These are phyloP conservation scores for Ascaphus truei DNA, from an alignment of 2,113 vertebrate species.

Conservation along the genomic window DNA sequence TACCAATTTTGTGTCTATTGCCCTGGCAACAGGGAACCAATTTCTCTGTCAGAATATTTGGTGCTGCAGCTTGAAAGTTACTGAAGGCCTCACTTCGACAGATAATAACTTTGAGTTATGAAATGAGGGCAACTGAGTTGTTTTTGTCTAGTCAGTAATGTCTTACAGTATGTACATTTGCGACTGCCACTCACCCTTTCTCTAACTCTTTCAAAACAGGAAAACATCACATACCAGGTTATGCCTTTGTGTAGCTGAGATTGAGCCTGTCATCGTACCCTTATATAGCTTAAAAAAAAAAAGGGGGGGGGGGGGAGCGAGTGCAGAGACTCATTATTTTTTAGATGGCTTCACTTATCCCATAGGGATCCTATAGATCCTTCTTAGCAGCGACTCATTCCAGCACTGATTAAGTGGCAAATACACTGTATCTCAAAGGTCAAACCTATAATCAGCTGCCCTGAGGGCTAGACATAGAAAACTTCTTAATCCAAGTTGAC, in stretches of 20 bases:
- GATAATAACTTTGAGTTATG: constrained; percentile 37
- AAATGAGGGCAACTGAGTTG: constrained; percentile 44
- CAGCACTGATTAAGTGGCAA: constrained; percentile 75
- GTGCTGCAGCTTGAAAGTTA: constrained; percentile 44
- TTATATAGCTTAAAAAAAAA: constrained; percentile 63
- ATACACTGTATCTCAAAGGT: constrained; percentile 74
- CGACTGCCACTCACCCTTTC: constrained; percentile 32
- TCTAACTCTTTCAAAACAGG: constrained; percentile 34
- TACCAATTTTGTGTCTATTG: constrained; percentile 55
- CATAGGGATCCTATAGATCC: constrained; percentile 64
- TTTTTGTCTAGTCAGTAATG: constrained; percentile 40
- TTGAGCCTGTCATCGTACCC: constrained; percentile 53
- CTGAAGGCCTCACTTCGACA: constrained; percentile 40
- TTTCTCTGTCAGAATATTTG: constrained; percentile 52
- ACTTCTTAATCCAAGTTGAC: constrained; percentile 62
- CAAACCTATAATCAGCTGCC: constrained; percentile 74
- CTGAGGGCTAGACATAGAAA: constrained; percentile 62
- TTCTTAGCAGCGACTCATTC: constrained; percentile 73
- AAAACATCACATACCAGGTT: constrained; percentile 40
- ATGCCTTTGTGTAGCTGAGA: constrained; percentile 50
- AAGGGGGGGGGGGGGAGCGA: constrained; percentile 22
- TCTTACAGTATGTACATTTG: constrained; percentile 48
- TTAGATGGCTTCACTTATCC: constrained; percentile 70
- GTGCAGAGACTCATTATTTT: constrained; percentile 70
- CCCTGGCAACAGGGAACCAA: constrained; percentile 55